Conservation (phyloP, 92 coral and sea anemone genomes). For the Desmophyllum pertusum region DNA sequence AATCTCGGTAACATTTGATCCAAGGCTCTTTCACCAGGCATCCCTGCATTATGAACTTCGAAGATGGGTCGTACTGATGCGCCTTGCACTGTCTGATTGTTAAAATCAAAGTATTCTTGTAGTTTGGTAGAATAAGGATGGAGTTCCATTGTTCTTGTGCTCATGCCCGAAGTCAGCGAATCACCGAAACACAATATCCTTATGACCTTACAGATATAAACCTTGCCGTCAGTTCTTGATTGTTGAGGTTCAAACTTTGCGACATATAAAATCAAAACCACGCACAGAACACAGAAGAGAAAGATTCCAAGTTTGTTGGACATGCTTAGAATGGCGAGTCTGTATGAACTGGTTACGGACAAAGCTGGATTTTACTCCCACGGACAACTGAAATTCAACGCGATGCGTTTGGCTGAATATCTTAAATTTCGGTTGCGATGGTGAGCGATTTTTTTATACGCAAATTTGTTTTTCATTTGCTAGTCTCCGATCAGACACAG, state of each 20-base stretch:
- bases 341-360: no score
- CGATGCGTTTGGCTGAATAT: not conserved
- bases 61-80: not conserved
- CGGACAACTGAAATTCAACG: no score
- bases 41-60: conserved; percentile 56
- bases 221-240: conserved; percentile 1
- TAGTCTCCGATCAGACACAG: no score
- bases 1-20: conserved; percentile 43
- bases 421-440: not conserved
- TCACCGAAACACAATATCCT: conserved; percentile 61
- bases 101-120: conserved; percentile 38
- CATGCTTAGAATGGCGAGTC: not conserved
- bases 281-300: not conserved
- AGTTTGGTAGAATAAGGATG: conserved; percentile 59
- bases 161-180: conserved; percentile 57
- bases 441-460: not conserved
- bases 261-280: not conserved
- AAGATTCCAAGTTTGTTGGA: not conserved
- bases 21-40: conserved; percentile 52
- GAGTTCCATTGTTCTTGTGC: not conserved
- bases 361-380: no score
- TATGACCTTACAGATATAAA: conserved; percentile 2
- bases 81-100: conserved; percentile 9
- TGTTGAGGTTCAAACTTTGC: not conserved
- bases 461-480: not conserved